Conservation (phyloP, 2,113 vertebrate genomes). For the Solea senegalensis region DNA sequence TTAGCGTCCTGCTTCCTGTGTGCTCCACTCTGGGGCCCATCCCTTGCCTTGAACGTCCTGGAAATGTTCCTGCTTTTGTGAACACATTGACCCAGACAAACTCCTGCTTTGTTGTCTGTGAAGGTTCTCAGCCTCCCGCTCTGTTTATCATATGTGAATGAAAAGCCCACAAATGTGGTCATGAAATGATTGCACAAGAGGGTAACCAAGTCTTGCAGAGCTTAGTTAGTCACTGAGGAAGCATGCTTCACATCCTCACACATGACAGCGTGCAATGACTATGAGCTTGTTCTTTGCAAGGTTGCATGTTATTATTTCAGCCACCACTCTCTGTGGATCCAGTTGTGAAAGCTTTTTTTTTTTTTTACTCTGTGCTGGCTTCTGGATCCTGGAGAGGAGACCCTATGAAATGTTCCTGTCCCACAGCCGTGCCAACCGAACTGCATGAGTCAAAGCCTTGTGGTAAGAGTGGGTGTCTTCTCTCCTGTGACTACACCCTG, state of each 20-base stretch:
- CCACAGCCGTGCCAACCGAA: conserved; percentile 51
- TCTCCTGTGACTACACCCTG: conserved; percentile 67
- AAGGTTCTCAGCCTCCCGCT: no score
- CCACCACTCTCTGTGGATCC: conserved; percentile 28
- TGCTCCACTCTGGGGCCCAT: not conserved
- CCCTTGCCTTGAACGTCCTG: not conserved
- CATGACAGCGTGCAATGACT: conserved; percentile 11
- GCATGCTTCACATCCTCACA: conserved; percentile 42
- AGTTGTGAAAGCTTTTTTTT: not conserved
- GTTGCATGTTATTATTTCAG: conserved; percentile 44
- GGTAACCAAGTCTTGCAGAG: not conserved
- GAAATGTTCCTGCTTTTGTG: not conserved
- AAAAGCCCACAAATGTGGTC: not conserved
- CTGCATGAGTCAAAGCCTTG: conserved; percentile 71
- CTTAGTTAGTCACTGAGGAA: conserved; percentile 44
- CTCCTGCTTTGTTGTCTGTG: not conserved
- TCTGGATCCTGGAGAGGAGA: conserved; percentile 40
- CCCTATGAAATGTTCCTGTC: conserved; percentile 37
- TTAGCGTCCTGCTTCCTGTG: not conserved
- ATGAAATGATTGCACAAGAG: not conserved
- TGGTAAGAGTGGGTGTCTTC: conserved; percentile 72
- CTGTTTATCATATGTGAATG: not conserved
- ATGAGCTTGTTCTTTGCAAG: conserved; percentile 16
- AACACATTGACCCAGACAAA: not conserved
- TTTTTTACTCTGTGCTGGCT: no score